Evolutionary conservation across 2,888 invertebrate species (phyloP).

Genomic region (Frankliniella fusca): DNA sequence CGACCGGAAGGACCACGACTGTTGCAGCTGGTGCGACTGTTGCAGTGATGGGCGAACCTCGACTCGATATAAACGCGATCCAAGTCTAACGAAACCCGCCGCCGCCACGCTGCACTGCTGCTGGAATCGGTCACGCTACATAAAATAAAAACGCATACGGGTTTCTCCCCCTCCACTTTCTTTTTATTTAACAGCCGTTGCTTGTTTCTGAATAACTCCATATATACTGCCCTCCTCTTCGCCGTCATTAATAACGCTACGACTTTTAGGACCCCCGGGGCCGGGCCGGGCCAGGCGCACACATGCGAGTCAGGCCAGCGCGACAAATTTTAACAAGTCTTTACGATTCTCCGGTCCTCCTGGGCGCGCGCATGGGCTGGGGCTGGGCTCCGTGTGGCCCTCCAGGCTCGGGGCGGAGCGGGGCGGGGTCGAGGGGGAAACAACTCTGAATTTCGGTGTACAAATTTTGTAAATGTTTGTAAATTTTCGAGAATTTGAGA

Average conservation of each 20-base stretch:
- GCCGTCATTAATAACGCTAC: constrained; percentile 15
- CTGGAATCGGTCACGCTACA: constrained; percentile 11
- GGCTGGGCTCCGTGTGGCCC: too few relatives aligned
- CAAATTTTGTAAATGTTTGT: too few relatives aligned
- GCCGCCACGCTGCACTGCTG: neutral
- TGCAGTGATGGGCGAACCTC: too few relatives aligned
- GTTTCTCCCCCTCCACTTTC: neutral
- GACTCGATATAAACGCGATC: too few relatives aligned
- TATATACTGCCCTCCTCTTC: neutral
- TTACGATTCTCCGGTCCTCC: neutral
- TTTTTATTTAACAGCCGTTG: neutral
- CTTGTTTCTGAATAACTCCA: constrained; percentile 7
- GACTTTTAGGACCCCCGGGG: constrained; percentile 10
- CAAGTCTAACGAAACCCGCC: neutral
- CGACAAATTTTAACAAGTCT: constrained; percentile 19
- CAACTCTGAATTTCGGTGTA: too few relatives aligned
- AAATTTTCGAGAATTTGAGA: too few relatives aligned
- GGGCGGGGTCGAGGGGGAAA: too few relatives aligned
- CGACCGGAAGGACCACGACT: too few relatives aligned
- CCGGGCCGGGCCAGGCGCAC: neutral
- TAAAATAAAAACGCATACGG: neutral
- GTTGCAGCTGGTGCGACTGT: too few relatives aligned
- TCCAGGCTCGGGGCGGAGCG: neutral
- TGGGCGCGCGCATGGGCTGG: too few relatives aligned
- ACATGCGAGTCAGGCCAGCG: constrained; percentile 11